Percentiles rank a stretch among this genome's conserved stretches.
phyloP scores from a whole-genome alignment of 1,140 invertebrate species.

The Drosophila leontia region DNA sequence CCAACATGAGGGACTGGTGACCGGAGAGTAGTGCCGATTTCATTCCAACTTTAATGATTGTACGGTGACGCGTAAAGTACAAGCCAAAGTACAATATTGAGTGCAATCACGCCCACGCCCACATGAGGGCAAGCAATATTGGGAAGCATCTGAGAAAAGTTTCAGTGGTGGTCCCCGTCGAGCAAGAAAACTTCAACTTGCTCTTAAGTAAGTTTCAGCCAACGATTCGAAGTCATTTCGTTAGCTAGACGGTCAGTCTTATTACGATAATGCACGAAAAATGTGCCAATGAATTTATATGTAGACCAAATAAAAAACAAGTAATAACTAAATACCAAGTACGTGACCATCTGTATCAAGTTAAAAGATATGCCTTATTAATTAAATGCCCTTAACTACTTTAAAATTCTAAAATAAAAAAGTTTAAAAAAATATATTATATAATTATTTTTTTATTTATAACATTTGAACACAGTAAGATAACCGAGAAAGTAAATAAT shows the following conservation, averaged over 20 bases:
- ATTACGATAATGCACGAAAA: not conserved
- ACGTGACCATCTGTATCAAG: not conserved
- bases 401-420: too few species aligned
- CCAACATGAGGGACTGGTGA: slow-evolving; percentile 19
- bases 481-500: too few species aligned
- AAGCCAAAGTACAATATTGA: slow-evolving; percentile 75
- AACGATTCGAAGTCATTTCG: slow-evolving; percentile 65
- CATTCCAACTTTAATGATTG: slow-evolving; percentile 76
- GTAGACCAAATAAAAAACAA: slow-evolving; percentile 7
- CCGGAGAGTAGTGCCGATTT: slow-evolving; percentile 46
- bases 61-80: slow-evolving; percentile 74
- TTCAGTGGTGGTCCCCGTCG: slow-evolving; percentile 54
- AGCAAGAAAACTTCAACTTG: slow-evolving; percentile 69
- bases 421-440: too few species aligned
- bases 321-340: not conserved
- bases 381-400: too few species aligned
- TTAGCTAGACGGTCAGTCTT: slow-evolving; percentile 35
- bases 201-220: slow-evolving; percentile 71
- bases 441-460: too few species aligned
- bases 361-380: too few species aligned
- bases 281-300: not conserved
- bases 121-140: slow-evolving; percentile 11
- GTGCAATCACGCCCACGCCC: slow-evolving; percentile 33
- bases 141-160: slow-evolving; percentile 38
- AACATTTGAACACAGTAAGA: too few species aligned